Conservation (phyloP, 2,797 vertebrate genomes). For the Macroramphosus scolopax region DNA sequence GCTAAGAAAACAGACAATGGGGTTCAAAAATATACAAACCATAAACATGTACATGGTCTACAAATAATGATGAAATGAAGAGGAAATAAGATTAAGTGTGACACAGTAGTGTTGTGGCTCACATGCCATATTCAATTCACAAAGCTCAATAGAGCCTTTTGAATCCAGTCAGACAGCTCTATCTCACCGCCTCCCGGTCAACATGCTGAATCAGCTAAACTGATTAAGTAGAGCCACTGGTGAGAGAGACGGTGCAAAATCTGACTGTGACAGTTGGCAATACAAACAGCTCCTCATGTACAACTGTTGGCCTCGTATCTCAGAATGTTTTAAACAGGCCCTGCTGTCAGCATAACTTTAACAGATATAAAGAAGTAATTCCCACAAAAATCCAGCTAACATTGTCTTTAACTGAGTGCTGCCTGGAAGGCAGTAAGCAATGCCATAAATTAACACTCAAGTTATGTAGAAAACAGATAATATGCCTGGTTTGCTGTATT, state of each 20-base stretch:
- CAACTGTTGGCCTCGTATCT: not conserved
- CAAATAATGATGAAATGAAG: slow-evolving; percentile 5
- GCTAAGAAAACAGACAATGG: too few species aligned
- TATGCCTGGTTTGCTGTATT: not conserved
- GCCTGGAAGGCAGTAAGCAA: too few species aligned
- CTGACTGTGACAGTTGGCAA: not conserved
- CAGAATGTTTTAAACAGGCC: not conserved
- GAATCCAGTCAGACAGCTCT: slow-evolving; percentile 7
- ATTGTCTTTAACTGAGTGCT: too few species aligned
- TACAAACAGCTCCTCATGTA: not conserved
- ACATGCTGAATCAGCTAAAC: not conserved
- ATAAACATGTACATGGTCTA: slow-evolving; percentile 96
- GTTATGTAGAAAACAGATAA: not conserved
- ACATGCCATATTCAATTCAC: not conserved
- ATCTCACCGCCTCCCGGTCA: not conserved
- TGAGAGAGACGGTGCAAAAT: not conserved
- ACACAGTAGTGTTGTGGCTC: too few species aligned
- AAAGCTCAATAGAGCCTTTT: slow-evolving; percentile 1
- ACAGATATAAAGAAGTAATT: too few species aligned
- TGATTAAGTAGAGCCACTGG: not conserved
- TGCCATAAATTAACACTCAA: slow-evolving; percentile 1
- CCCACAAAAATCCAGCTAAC: too few species aligned
- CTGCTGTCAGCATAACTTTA: too few species aligned
- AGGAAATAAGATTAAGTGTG: not conserved
- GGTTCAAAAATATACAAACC: too few species aligned